Evolutionary conservation across 2,888 invertebrate genomes (phyloP), one percentile per base, ranked within the genome.

Genomic region (Hoplodrina blanda): DNA sequence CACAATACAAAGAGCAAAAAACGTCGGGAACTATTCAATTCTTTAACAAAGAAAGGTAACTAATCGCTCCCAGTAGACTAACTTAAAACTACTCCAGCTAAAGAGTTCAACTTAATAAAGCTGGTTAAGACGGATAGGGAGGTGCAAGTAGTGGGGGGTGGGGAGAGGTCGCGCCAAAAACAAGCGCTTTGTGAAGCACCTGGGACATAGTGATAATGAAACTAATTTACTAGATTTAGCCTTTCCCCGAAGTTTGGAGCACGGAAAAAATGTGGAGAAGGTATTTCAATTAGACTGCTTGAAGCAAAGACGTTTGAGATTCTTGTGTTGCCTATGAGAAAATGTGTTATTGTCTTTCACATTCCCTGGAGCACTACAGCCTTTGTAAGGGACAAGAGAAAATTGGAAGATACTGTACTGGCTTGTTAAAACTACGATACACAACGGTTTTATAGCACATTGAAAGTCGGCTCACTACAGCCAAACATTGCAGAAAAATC

Each of bases 161-260:
- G 72, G 63, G 68, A 33, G 67, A 55, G 78, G 76, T 70, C 78
- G 81, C 73, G 75, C 82, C 73, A 83, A 88, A 88, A 87, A 87
- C 85, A 84, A 82, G 73, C 80, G 76, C 85, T 76, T 83, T 83
- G 82, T 83, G 85, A 85, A 84, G 85, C 90, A 90, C 90, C 90
- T 90, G 90, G 88, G 85, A 85, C 88, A 78, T 63, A 81, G 86
- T 86, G 90, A 90, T 90, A 90, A 90, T 90, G 89, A 89, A 90
- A 90, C 90, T 90, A 90, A 90, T 90, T 90, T 90, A 89, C 89
- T 89, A 86, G 90, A 88, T 89, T 88, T 85, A 87, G 84, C 74
- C 81, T 80, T 77, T 63, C 50, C 33, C 46, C 8, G 4, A 54
- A 56, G 73, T 54, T 25, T 4, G 41, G 70, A 80, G 60, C 37